phyloP scores from a whole-genome alignment of 2,888 invertebrate species.

The Drosophila yooni region DNA sequence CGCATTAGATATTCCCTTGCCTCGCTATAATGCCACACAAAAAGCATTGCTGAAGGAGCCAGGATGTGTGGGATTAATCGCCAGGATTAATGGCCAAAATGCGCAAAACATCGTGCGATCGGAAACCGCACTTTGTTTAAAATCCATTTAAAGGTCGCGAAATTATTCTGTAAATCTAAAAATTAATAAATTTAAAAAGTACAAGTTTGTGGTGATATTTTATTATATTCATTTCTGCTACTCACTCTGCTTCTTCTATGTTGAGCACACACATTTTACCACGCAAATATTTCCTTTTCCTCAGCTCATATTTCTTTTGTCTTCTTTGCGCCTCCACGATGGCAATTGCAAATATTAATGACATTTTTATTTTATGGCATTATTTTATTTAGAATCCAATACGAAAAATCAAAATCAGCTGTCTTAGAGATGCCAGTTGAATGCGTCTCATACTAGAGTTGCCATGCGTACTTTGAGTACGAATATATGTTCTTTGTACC shows the following conservation, averaged over 20 bases:
- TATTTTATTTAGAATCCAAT: background rate
- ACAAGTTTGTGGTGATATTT: no score
- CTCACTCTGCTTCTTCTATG: background rate
- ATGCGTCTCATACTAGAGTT: background rate
- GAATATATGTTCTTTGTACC: no score
- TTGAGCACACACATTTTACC: background rate
- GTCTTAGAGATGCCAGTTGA: background rate
- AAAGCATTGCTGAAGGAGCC: background rate
- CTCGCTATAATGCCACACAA: background rate
- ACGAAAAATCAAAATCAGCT: conserved; percentile 6
- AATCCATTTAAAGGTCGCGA: background rate
- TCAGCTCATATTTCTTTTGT: background rate
- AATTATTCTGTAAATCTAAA: conserved; percentile 1
- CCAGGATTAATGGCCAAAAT: background rate
- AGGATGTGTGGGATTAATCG: background rate
- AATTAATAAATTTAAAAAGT: background rate
- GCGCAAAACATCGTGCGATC: background rate
- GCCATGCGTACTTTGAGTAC: background rate
- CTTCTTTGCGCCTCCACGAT: background rate
- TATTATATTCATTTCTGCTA: background rate
- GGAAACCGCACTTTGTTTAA: background rate
- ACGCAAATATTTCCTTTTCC: background rate
- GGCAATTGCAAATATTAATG: background rate
- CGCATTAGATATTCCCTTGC: background rate
- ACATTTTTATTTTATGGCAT: background rate